These are phyloP conservation scores for Physella acuta DNA, from an alignment of 1,140 invertebrate genomes.

Conservation along the genomic window DNA sequence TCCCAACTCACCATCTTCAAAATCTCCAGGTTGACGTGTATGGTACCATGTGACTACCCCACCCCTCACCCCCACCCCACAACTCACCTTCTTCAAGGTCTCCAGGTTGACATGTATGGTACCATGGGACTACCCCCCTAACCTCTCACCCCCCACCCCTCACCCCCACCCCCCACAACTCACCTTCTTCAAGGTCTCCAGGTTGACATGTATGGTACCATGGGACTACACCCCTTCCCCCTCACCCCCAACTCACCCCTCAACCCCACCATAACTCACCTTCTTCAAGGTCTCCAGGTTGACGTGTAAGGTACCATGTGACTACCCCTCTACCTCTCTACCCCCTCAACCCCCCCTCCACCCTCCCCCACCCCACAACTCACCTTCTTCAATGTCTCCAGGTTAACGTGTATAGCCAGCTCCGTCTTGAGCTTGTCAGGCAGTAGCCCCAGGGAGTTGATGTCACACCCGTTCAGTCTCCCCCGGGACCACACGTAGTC, in stretches of 20 bases:
- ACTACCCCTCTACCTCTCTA: neutral
- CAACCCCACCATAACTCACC: neutral
- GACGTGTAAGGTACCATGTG: neutral
- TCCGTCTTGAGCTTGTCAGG: slow-evolving; percentile 97
- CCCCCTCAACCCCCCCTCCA: neutral
- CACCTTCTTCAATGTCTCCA: slow-evolving; percentile 93
- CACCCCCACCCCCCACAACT: neutral
- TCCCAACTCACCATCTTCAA: too few relatives aligned
- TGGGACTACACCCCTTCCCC: neutral
- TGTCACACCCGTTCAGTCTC: slow-evolving; percentile 92
- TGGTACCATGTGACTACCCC: too few relatives aligned
- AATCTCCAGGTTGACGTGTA: slow-evolving; percentile 93
- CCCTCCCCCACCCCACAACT: too few relatives aligned
- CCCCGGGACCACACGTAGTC: slow-evolving; percentile 96
- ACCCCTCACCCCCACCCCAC: too few relatives aligned
- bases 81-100: too few relatives aligned
- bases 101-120: too few relatives aligned
- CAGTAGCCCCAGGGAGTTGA: slow-evolving; percentile 87
- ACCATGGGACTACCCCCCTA: neutral
- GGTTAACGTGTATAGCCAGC: slow-evolving; percentile 90
- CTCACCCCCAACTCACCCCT: neutral
- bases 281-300: neutral
- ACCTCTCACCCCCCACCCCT: neutral
- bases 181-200: neutral
- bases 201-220: too few relatives aligned